Conservation (phyloP, 2,113 vertebrate genomes). For the Poeciliopsis occidentalis region DNA sequence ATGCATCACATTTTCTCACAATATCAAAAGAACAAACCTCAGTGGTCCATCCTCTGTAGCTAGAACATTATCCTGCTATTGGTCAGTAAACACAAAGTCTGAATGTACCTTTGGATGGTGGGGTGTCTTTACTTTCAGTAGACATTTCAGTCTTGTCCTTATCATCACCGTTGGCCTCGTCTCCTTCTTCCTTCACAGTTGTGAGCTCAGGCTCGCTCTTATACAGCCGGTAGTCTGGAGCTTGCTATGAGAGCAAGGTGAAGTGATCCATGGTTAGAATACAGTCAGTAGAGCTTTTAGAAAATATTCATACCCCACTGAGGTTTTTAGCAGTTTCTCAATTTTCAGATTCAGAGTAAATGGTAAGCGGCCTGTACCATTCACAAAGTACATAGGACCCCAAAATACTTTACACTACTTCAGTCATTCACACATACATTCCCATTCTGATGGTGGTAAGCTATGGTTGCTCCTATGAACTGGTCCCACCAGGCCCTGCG, state of each 20-base stretch:
- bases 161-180: constrained; percentile 91
- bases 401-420: too few relatives aligned
- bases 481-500: too few relatives aligned
- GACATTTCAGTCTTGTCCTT: constrained; percentile 81
- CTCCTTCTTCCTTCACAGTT: constrained; percentile 92
- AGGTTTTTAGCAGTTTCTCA: too few relatives aligned
- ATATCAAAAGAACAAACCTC: too few relatives aligned
- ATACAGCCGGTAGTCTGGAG: constrained; percentile 95
- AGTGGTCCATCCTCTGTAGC: neutral
- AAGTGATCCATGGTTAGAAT: constrained; percentile 1
- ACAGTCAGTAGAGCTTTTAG: neutral
- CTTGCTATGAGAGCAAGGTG: constrained; percentile 73
- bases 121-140: constrained; percentile 80
- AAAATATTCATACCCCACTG: too few relatives aligned
- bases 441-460: too few relatives aligned
- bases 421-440: too few relatives aligned
- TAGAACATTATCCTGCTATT: neutral
- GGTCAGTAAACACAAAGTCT: neutral
- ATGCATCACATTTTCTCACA: too few relatives aligned
- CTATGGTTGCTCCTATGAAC: too few relatives aligned
- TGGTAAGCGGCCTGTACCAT: too few relatives aligned
- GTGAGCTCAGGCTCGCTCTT: constrained; percentile 98
- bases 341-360: too few relatives aligned
- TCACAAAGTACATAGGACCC: too few relatives aligned
- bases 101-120: constrained; percentile 83